Evolutionary conservation across 2,113 vertebrate species (phyloP), one percentile per base, ranked within the genome.

Genomic region (Tachycineta bicolor): DNA sequence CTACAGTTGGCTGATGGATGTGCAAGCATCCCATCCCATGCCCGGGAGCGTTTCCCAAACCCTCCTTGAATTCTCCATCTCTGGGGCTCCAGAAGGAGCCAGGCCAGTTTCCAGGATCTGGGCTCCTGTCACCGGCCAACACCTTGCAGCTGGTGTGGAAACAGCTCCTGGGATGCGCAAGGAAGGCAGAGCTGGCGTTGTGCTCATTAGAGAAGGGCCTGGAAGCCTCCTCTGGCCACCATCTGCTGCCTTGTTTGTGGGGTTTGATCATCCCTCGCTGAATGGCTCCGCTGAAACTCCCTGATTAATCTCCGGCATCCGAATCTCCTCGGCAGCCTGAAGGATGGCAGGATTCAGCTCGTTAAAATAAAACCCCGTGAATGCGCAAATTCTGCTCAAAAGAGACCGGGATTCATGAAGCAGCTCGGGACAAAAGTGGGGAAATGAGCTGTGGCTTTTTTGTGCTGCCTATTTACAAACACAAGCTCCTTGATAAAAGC

Each of bases 391-490:
- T 78, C 63, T 65, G 75, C 67, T 83, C 68, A 71, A 81, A 90
- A 53, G 79, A 59, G 58, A 15, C 3, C 1, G 69, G 49, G 67
- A 75, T 62, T 75, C 17, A 11, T 24, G 34, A 68, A 52, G 46
- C 74, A 31, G 77, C 31, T 50, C 37, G 5, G 77, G 4, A 63
- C 64, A 88, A 68, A 91, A 85, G 37, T 21, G 44, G 62, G 89
- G 46, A 67, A 94, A 94, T 81, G 65, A 94, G 89, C 91, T 78
- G 82, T 34, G 73, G 73, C 87, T 28, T 92, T 83, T 85, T 49
- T 89, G 78, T 81, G 22, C 50, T 96, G 43, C 56, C 89, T 76
- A 34, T 69, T 94, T 90, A 89, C 82, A 85, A 96, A 73, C 60
- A 83, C n/a, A 17, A 50, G 11, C 59, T 95, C 91, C 68, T 92